Evolutionary conservation across 35 echinoderm and acorn worm genomes (phyloP).

Genomic region (Lytechinus variegatus): DNA sequence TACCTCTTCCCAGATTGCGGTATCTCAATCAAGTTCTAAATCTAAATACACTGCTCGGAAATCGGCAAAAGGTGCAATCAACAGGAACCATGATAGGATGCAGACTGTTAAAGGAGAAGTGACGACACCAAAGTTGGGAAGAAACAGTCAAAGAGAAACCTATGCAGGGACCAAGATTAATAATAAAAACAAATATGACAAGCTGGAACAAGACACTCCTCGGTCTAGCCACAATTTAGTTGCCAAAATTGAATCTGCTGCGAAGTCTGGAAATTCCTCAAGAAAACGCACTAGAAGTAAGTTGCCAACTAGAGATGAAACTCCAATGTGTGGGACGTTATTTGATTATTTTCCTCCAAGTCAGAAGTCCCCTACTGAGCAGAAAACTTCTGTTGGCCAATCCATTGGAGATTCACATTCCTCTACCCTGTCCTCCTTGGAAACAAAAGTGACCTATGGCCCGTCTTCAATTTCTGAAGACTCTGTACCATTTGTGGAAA

Average conservation of each 20-base stretch:
- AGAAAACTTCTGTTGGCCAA: not conserved
- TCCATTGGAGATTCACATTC: not conserved
- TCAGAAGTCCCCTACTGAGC: slow-evolving; percentile 17
- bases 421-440: not conserved
- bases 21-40: not conserved
- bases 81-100: not conserved
- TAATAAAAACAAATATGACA: not conserved
- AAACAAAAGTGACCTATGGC: not conserved
- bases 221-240: not conserved
- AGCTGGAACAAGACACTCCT: not conserved
- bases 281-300: too few relatives aligned
- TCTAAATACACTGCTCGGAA: slow-evolving; percentile 29
- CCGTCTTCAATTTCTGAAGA: not conserved
- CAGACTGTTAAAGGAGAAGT: not conserved
- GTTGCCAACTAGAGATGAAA: not conserved
- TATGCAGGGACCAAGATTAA: not conserved
- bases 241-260: too few relatives aligned
- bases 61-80: not conserved
- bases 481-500: not conserved
- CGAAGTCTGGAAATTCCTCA: too few relatives aligned
- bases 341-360: not conserved
- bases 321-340: not conserved
- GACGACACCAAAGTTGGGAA: not conserved
- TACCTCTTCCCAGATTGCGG: not conserved
- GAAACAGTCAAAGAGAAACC: not conserved